Percentiles rank a stretch among this genome's conserved stretches.
These are phyloP conservation scores for Oreochromis tanganicae DNA, from an alignment of 2,113 vertebrate genomes.

Conservation along the genomic window DNA sequence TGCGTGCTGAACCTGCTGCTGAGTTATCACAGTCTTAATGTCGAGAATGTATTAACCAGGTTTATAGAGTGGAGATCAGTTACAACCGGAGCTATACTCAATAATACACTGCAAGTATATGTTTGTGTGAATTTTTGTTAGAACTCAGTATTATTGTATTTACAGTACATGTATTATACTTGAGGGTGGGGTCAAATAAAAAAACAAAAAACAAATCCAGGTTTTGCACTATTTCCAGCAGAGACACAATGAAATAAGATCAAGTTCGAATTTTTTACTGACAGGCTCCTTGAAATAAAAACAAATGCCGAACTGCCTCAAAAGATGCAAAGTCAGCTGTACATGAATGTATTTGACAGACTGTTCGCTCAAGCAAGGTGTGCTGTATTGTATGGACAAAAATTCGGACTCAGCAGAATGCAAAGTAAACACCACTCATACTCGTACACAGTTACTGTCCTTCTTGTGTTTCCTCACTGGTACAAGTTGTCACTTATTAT, in stretches of 20 bases:
- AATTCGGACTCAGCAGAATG: slow-evolving; percentile 38
- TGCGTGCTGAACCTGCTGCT: not conserved
- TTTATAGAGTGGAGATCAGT: not conserved
- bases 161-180: not conserved
- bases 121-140: not conserved
- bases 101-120: not conserved
- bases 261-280: not conserved
- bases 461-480: not conserved
- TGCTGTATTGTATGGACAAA: not conserved
- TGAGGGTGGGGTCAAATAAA: not conserved
- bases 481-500: not conserved
- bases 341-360: not conserved
- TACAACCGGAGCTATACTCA: not conserved
- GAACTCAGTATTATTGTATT: not conserved
- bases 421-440: not conserved
- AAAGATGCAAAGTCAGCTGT: slow-evolving; percentile 21
- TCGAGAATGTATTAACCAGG: not conserved
- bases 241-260: not conserved
- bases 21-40: not conserved
- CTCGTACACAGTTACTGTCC: not conserved
- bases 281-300: slow-evolving; percentile 26
- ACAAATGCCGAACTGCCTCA: slow-evolving; percentile 11
- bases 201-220: accelerated
- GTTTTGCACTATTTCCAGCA: not conserved
- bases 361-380: not conserved